phyloP scores from a whole-genome alignment of 2,113 vertebrate species.

The Bos taurus region ARS-UCD2.0 NC_037351.1:11754501-11755000 shows the following conservation, averaged over 20 bases:
- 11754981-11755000: no score
- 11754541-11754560: not conserved
- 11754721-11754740: not conserved
- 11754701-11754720: not conserved
- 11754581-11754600: not conserved
- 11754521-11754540: not conserved
- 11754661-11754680: not conserved
- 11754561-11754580: not conserved
- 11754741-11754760: not conserved
- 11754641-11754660: not conserved
- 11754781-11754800: not conserved
- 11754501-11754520: not conserved
- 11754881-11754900: not conserved
- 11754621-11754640: not conserved
- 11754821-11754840: not conserved
- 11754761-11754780: not conserved
- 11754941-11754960: no score
- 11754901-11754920: not conserved
- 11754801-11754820: not conserved
- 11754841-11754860: not conserved
- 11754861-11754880: not conserved
- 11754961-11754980: no score
- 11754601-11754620: not conserved
- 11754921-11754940: no score
- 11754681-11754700: no score